Conservation (phyloP, 2,797 vertebrate genomes). For the Acipenser ruthenus region DNA sequence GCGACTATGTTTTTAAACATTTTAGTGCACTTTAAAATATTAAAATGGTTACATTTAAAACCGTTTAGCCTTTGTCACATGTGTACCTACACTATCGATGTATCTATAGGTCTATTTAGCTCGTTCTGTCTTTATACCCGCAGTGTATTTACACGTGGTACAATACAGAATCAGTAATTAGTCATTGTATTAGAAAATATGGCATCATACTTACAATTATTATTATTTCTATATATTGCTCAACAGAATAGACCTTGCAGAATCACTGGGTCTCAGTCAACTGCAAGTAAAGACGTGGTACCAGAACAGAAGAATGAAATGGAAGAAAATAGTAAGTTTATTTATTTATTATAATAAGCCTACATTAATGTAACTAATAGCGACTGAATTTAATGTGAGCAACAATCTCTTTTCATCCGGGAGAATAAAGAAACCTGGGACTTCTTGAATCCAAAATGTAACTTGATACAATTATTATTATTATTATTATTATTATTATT, state of each 20-base stretch:
- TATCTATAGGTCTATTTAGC: no score
- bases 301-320: constrained; percentile 97
- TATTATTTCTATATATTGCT: not conserved
- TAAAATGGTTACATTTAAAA: no score
- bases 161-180: no score
- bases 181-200: no score
- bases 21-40: no score
- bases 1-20: no score
- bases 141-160: no score
- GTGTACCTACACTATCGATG: no score
- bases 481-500: no score
- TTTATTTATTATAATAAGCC: not conserved
- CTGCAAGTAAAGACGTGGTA: constrained; percentile 99
- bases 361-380: not conserved
- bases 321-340: constrained; percentile 97
- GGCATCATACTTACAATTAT: no score
- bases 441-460: not conserved
- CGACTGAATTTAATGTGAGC: not conserved
- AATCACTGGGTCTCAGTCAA: constrained; percentile 94
- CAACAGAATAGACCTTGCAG: constrained; percentile 92
- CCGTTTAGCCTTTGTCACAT: no score
- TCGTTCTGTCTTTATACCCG: no score
- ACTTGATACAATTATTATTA: not conserved
- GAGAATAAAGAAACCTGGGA: not conserved
- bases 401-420: not conserved